Conservation (phyloP, 1,140 invertebrate genomes). For the Tetranychus cinnabarinus region DNA sequence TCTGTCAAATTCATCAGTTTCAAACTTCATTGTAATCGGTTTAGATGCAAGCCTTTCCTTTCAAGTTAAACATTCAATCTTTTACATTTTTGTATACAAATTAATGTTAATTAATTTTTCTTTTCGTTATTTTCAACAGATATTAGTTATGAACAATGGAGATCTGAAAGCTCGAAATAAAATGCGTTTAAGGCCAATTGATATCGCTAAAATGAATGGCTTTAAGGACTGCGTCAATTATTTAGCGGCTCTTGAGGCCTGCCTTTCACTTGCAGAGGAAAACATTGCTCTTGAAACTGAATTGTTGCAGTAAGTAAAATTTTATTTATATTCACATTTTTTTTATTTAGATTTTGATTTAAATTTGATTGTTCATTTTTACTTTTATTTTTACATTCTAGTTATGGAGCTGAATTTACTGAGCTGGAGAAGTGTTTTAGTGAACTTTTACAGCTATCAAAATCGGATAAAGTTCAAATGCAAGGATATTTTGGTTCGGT, state of each 20-base stretch:
- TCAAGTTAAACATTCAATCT: too few species aligned
- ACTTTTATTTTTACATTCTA: not conserved
- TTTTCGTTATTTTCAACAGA: too few species aligned
- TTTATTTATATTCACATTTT: not conserved
- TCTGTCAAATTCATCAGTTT: too few species aligned
- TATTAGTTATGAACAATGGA: too few species aligned
- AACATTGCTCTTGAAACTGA: not conserved
- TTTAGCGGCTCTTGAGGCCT: not conserved
- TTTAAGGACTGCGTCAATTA: not conserved
- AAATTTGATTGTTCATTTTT: too few species aligned
- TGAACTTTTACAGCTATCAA: not conserved
- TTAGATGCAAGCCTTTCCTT: too few species aligned
- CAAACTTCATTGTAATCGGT: too few species aligned
- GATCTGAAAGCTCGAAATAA: too few species aligned
- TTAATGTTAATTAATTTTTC: too few species aligned
- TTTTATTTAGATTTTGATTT: too few species aligned
- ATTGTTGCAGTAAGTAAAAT: not conserved
- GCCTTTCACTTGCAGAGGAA: not conserved
- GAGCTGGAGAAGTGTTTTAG: not conserved
- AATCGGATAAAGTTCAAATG: not conserved
- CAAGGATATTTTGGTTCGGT: not conserved
- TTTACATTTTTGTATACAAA: too few species aligned
- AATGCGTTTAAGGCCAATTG: not conserved
- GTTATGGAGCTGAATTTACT: not conserved
- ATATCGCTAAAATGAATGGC: not conserved